Evolutionary conservation across 1,140 invertebrate species (phyloP).

Genomic region (Leptinotarsa defecta): DNA sequence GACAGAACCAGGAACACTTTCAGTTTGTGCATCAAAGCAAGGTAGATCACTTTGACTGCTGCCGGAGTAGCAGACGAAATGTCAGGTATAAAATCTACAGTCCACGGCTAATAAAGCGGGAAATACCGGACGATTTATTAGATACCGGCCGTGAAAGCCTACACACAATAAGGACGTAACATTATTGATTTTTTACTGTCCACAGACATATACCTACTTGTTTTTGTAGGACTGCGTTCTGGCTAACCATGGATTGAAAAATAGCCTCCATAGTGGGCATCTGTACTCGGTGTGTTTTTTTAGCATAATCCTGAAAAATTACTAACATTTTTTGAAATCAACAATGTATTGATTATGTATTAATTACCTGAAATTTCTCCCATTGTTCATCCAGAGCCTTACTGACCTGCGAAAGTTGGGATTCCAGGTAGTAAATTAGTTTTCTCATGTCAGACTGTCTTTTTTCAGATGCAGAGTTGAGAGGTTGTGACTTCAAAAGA

Average conservation of each 20-base stretch:
- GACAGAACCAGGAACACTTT: too few relatives aligned
- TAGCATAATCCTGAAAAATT: constrained; percentile 54
- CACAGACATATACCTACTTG: constrained; percentile 50
- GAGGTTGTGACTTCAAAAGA: constrained; percentile 58
- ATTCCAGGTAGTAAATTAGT: constrained; percentile 65
- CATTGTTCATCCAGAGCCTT: constrained; percentile 66
- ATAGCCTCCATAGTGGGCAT: constrained; percentile 69
- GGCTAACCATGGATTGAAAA: constrained; percentile 68
- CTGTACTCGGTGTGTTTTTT: constrained; percentile 57
- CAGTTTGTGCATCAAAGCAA: too few relatives aligned
- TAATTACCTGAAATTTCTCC: constrained; percentile 59
- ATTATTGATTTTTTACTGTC: not conserved
- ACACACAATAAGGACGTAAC: too few relatives aligned
- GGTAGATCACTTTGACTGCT: too few relatives aligned
- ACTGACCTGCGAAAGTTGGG: constrained; percentile 63
- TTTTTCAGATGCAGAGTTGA: constrained; percentile 64
- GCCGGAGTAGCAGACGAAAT: too few relatives aligned
- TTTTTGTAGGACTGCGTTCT: constrained; percentile 64
- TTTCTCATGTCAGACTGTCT: constrained; percentile 63
- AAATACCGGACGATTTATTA: too few relatives aligned
- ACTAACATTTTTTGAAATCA: not conserved
- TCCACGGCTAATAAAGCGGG: too few relatives aligned
- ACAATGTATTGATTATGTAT: not conserved
- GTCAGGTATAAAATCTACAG: too few relatives aligned
- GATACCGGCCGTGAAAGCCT: too few relatives aligned